A percentile compares a stretch with the other conserved stretches of the same genome.
These are phyloP conservation scores for Protobothrops mucrosquamatus DNA, from an alignment of 2,113 vertebrate genomes.

Conservation along the genomic window DNA sequence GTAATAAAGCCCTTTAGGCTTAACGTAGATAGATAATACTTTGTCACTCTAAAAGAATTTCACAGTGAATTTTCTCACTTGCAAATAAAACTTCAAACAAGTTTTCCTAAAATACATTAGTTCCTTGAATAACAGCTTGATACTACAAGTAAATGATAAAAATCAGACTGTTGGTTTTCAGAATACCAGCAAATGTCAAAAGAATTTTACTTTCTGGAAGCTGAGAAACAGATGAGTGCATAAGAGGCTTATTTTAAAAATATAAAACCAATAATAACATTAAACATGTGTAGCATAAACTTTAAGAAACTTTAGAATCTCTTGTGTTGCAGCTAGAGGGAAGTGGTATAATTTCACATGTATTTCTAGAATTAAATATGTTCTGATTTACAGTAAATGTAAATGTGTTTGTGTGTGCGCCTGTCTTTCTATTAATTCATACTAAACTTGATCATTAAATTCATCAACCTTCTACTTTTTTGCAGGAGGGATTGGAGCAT, in stretches of 20 bases:
- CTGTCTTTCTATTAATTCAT: not conserved
- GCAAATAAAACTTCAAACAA: slow-evolving; percentile 12
- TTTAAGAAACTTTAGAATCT: not conserved
- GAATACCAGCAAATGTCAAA: slow-evolving; percentile 31
- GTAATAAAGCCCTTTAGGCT: not conserved
- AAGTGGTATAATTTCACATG: not conserved
- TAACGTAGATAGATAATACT: not conserved
- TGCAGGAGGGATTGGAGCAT: not conserved
- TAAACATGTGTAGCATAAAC: not conserved
- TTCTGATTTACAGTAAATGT: not conserved
- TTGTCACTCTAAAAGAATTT: not conserved
- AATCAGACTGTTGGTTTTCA: slow-evolving; percentile 33
- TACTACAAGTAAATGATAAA: slow-evolving; percentile 32
- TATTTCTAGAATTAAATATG: not conserved
- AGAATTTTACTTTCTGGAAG: not conserved
- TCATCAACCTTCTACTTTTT: not conserved
- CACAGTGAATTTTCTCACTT: not conserved
- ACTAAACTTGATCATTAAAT: not conserved
- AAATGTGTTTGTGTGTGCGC: not conserved
- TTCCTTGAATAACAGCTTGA: not conserved
- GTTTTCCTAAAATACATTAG: not conserved
- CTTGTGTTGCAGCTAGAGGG: not conserved
- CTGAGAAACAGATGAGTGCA: not conserved
- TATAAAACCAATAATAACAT: not conserved
- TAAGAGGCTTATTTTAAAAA: not conserved